phyloP scores from a whole-genome alignment of 2,113 vertebrate genomes.

The Heptranchias perlo region DNA sequence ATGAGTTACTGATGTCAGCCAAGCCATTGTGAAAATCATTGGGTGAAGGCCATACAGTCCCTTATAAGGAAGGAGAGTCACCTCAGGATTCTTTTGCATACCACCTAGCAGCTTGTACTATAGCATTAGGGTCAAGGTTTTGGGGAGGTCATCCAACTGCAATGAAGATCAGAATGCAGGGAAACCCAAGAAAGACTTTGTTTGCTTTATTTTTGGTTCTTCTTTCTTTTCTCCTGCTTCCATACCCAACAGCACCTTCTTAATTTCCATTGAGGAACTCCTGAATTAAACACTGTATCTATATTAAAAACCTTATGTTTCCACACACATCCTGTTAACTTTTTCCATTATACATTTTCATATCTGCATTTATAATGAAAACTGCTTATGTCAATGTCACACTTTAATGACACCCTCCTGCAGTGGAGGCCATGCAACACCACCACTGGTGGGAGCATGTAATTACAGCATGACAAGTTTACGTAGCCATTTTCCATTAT shows the following conservation, averaged over 20 bases:
- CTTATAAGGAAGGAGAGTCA: background rate
- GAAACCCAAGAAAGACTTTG: background rate
- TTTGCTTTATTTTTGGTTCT: background rate
- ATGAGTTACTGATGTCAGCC: background rate
- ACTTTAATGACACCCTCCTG: too few species aligned
- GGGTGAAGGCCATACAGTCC: background rate
- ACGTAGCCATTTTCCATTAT: too few species aligned
- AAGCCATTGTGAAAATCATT: background rate
- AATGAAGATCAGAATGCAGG: background rate
- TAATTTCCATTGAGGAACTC: background rate
- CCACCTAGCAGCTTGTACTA: background rate
- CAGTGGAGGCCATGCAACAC: too few species aligned
- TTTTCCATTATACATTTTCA: too few species aligned
- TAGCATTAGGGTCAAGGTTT: background rate
- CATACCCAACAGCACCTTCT: background rate
- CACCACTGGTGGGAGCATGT: too few species aligned
- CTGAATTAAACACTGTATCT: background rate
- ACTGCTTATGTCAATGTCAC: too few species aligned
- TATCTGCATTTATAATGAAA: too few species aligned
- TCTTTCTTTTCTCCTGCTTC: background rate
- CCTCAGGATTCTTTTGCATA: background rate
- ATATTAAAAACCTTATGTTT: too few species aligned
- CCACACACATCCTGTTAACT: too few species aligned
- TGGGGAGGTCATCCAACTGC: background rate
- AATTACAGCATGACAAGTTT: too few species aligned